A percentile compares a stretch with the other conserved stretches of the same genome.
Evolutionary conservation across 2,888 invertebrate species (phyloP).

Genomic region (Nebria salina): DNA sequence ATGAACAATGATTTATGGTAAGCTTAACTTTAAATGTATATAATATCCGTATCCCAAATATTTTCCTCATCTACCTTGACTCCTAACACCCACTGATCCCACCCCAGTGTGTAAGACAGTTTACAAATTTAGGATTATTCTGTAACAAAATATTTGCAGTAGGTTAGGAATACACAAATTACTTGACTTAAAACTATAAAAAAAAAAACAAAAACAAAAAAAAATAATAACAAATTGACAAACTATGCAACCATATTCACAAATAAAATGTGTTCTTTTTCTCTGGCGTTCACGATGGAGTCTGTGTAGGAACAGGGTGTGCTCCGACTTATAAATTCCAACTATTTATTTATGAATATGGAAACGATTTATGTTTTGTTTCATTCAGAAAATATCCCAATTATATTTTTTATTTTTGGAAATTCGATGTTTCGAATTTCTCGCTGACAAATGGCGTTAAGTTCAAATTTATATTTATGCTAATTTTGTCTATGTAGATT

Average conservation of each 20-base stretch:
- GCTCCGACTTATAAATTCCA: neutral
- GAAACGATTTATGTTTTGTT: slow-evolving; percentile 27
- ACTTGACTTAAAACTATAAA: slow-evolving; percentile 22
- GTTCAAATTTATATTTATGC: slow-evolving; percentile 31
- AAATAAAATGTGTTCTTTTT: slow-evolving; percentile 42
- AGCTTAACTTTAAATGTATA: slow-evolving; percentile 33
- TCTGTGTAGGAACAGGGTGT: neutral
- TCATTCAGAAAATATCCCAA: slow-evolving; percentile 9
- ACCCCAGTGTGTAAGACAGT: slow-evolving; percentile 36
- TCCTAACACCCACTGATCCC: neutral
- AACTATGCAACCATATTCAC: slow-evolving; percentile 38
- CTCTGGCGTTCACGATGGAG: neutral
- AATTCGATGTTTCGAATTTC: slow-evolving; percentile 30
- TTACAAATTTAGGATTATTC: slow-evolving; percentile 20
- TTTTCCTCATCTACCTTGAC: slow-evolving; percentile 28
- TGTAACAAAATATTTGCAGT: slow-evolving; percentile 35
- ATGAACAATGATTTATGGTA: slow-evolving; percentile 17
- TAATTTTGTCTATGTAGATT: slow-evolving; percentile 34
- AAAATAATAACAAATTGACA: slow-evolving; percentile 30
- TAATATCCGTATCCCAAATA: slow-evolving; percentile 30
- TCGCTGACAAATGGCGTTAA: slow-evolving; percentile 18
- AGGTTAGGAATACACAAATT: slow-evolving; percentile 40
- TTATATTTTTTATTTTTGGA: slow-evolving; percentile 14
- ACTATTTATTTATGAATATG: slow-evolving; percentile 45
- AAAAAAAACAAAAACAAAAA: slow-evolving; percentile 16